Evolutionary conservation across 2,888 invertebrate species (phyloP).

Genomic region (Agrilus mali): DNA sequence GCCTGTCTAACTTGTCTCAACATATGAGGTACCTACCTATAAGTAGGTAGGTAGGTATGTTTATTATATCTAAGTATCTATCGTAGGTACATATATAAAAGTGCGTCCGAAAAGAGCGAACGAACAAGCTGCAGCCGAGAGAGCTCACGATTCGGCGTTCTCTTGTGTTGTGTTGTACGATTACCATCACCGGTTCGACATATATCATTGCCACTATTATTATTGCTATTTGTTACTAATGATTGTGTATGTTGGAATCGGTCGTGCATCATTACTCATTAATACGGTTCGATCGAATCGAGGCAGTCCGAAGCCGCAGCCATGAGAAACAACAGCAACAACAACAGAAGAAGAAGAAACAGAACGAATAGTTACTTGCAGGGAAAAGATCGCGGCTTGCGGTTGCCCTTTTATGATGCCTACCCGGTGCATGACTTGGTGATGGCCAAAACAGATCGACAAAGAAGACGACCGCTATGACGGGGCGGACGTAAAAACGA

Average conservation of each 20-base stretch:
- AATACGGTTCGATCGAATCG: conserved; percentile 36
- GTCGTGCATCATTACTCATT: conserved; percentile 38
- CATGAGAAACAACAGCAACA: conserved; percentile 26
- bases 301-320: conserved; percentile 14
- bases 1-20: too few species aligned
- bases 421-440: too few species aligned
- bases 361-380: conserved; percentile 7
- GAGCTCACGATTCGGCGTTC: not conserved
- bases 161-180: conserved; percentile 25
- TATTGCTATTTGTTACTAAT: conserved; percentile 38
- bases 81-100: too few species aligned
- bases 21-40: too few species aligned
- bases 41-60: too few species aligned
- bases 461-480: too few species aligned
- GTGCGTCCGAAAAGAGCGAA: not conserved
- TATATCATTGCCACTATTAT: conserved; percentile 36
- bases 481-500: too few species aligned
- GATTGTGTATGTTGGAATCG: conserved; percentile 36
- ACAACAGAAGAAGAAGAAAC: too few species aligned
- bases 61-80: too few species aligned
- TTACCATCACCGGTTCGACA: conserved; percentile 31
- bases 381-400: too few species aligned
- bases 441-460: too few species aligned
- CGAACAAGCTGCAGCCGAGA: conserved; percentile 10
- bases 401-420: too few species aligned